Base-by-base conservation (phyloP, 2,888 invertebrate genomes). In the Caenorhabditis panamensis region DNA sequence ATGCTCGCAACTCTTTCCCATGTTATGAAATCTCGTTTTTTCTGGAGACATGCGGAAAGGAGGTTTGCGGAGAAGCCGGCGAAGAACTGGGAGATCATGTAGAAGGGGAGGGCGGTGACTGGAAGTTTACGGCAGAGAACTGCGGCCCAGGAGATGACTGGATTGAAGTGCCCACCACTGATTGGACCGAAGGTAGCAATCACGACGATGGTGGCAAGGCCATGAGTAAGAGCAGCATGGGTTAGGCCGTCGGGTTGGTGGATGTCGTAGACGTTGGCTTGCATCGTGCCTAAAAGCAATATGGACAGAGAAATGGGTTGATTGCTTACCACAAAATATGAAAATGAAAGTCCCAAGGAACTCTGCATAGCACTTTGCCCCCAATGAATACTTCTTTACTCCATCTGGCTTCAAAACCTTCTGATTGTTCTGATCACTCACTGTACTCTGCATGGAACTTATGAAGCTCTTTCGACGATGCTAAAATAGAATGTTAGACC, bases 151-250 rank as follows among this genome's bases (percentile, higher is more conserved):
- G 92, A 91, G 2, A 92, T 91, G 0, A 91, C 91, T 3, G 92
- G 92, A 82, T 92, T 92, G 69, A 92, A 89, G 78, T 92, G 92
- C 3, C 91, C 92, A 1, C 92, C 92, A 84, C 92, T 92, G 64
- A 68, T 72, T 20, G 51, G 73, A 41, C 79, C 73, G 36, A 79
- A 79, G 2, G 64, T 63, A 1, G 79, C 73, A 49, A 67, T 63
- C 2, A 79, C 62, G 0, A 79, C 79, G 41, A 73, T 68, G 0
- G 68, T 73, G 11, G 79, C 73, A 8, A 79, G 31, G 0, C 79
- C 79, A 31, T 72, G 73, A 9, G 72, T 79, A 9, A 79, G 36
- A n/a, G 79, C 79, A 22, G 79, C 66, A 56, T 79, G 79, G 5
- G 73, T 62, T 1, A 79, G 64, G 22, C 79, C 79, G 8, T 58